Conservation (phyloP, 2,888 invertebrate genomes). For the Imbricaverruca yamaguchii region DNA sequence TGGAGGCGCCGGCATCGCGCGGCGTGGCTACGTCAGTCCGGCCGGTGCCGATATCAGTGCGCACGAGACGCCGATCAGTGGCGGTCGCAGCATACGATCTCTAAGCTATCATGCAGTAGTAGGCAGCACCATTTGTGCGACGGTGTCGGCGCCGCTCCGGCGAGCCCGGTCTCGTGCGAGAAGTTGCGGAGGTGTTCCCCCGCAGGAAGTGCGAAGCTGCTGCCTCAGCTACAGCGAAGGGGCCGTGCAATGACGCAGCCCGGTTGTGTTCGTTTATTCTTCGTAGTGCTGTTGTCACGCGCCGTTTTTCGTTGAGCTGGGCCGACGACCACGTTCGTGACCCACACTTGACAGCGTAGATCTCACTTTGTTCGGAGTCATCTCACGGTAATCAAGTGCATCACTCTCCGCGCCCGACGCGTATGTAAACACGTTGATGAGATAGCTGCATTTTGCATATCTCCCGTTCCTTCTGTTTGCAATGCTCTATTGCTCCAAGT, state of each 20-base stretch:
- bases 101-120: too few species aligned
- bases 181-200: too few species aligned
- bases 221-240: neutral
- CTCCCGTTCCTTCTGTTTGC: neutral
- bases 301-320: neutral
- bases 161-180: too few species aligned
- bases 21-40: too few species aligned
- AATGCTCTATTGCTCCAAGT: neutral
- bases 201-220: neutral
- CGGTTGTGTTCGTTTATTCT: neutral
- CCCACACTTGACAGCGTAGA: neutral
- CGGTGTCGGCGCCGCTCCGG: too few species aligned
- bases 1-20: too few species aligned
- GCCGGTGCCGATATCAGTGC: neutral
- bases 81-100: neutral
- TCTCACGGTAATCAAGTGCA: neutral
- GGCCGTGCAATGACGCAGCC: neutral
- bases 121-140: too few species aligned
- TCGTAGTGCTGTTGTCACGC: neutral
- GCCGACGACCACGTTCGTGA: neutral
- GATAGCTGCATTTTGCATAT: neutral
- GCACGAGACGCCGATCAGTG: neutral
- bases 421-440: neutral
- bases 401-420: neutral
- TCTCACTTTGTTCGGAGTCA: too few species aligned